Percentiles rank a stretch among this genome's conserved stretches.
phyloP scores from a whole-genome alignment of 2,113 vertebrate genomes.

The Scomber scombrus region DNA sequence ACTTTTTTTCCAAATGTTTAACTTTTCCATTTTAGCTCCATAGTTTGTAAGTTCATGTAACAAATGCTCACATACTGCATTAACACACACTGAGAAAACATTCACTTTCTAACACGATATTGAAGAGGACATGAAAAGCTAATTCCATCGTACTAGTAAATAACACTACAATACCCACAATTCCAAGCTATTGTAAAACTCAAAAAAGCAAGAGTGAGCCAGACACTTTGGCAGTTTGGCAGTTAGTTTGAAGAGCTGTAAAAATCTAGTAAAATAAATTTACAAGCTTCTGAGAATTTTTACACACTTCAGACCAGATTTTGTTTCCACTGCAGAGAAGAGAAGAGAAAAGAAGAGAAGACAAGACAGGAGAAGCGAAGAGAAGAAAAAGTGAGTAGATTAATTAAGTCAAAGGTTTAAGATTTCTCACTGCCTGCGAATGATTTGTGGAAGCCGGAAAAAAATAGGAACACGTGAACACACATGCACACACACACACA shows the following conservation, averaged over 20 bases:
- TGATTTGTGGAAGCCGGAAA: neutral
- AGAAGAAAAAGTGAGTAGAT: neutral
- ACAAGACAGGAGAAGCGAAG: conserved; percentile 1
- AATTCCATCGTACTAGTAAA: neutral
- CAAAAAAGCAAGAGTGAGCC: conserved; percentile 17
- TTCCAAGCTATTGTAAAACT: conserved; percentile 15
- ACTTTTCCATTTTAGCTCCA: no score
- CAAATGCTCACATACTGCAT: no score
- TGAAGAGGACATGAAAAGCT: no score
- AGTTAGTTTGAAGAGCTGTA: conserved; percentile 53
- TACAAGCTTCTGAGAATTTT: conserved; percentile 65
- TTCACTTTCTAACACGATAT: no score
- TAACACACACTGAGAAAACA: neutral
- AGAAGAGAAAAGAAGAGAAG: neutral
- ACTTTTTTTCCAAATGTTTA: no score
- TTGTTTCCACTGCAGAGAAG: conserved; percentile 67
- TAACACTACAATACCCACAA: conserved; percentile 51
- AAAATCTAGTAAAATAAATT: conserved; percentile 63
- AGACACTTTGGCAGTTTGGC: conserved; percentile 39
- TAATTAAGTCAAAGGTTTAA: neutral
- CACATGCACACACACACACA: neutral
- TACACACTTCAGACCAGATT: conserved; percentile 48
- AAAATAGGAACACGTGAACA: neutral
- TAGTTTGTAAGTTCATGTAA: no score
- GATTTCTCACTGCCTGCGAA: neutral